These are phyloP conservation scores for Chirona hameri DNA, from an alignment of 2,888 invertebrate genomes.

Conservation along the genomic window DNA sequence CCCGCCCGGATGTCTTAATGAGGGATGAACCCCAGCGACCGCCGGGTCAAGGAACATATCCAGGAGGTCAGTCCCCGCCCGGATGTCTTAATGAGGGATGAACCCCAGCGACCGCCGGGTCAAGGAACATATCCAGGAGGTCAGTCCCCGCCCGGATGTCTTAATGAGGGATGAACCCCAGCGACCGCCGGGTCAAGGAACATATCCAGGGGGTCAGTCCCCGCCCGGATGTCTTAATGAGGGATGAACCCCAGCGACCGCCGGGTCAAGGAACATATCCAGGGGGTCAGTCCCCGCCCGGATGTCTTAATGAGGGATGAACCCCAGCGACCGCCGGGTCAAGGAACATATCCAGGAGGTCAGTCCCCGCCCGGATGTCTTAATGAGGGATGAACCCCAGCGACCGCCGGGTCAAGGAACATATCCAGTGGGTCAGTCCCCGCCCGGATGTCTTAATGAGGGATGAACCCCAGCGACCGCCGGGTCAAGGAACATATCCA, in stretches of 20 bases:
- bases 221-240: too few relatives aligned
- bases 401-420: slow-evolving; percentile 87
- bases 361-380: too few relatives aligned
- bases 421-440: slow-evolving; percentile 71
- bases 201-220: slow-evolving; percentile 74
- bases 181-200: slow-evolving; percentile 88
- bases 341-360: slow-evolving; percentile 89
- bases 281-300: slow-evolving; percentile 63
- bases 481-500: slow-evolving; percentile 89
- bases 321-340: slow-evolving; percentile 89
- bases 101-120: slow-evolving; percentile 92
- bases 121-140: slow-evolving; percentile 85
- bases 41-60: slow-evolving; percentile 87
- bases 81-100: too few relatives aligned
- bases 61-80: slow-evolving; percentile 64
- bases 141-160: too few relatives aligned
- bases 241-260: slow-evolving; percentile 91
- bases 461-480: slow-evolving; percentile 88
- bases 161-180: slow-evolving; percentile 91
- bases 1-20: too few relatives aligned
- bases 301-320: too few relatives aligned
- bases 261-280: slow-evolving; percentile 86
- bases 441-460: too few relatives aligned
- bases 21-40: slow-evolving; percentile 91
- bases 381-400: slow-evolving; percentile 93